Base-by-base conservation (phyloP, 2,888 invertebrate species). In the Cancer borealis region DNA sequence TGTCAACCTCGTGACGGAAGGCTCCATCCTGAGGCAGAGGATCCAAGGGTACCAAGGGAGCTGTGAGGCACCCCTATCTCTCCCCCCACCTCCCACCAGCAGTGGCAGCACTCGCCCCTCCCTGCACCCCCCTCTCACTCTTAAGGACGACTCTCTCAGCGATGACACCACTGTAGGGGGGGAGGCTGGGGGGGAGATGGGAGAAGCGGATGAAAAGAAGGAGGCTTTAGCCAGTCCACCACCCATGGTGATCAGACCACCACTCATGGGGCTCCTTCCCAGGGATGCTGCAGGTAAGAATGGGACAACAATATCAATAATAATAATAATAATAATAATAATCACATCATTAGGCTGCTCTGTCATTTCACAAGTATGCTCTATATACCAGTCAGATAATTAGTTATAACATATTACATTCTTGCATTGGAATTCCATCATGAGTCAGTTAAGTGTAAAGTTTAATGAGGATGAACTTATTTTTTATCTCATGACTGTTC, bases 171-270 rank as follows among this genome's bases (percentile, higher is more conserved):
- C 39, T 79, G 10, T 49, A 26, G 30, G 88, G 21, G 95, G 93
- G 88, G 95, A 95, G 47, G 92, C 66, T 46, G 93, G 93, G 91
- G 91, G 92, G 84, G 95, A 95, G 79, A 45, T 93, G 88, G 95
- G 91, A 73, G 95, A 95, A 45, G 93, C 91, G 66, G 91, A 46
- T 91, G 95, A 93, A 66, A 94, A 95, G 89, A 95, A 95, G 95
- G 95, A 95, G 92, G 94, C 95, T 91, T 73, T 95, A 91, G 92
- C 89, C 84, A 94, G 95, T 93, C 93, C 95, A 94, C 93, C 95
- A 93, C 95, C 95, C 95, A 95, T 95, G 95, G 95, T 95, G 95
- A 95, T 95, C 95, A 95, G 95, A 94, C 94, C 95, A 92, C 95
- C 95, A 93, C 95, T 95, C 94, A 94, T 95, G 92, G 95, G 95